Conservation (phyloP, 2,797 vertebrate genomes). For the Melanotaenia nigrans region DNA sequence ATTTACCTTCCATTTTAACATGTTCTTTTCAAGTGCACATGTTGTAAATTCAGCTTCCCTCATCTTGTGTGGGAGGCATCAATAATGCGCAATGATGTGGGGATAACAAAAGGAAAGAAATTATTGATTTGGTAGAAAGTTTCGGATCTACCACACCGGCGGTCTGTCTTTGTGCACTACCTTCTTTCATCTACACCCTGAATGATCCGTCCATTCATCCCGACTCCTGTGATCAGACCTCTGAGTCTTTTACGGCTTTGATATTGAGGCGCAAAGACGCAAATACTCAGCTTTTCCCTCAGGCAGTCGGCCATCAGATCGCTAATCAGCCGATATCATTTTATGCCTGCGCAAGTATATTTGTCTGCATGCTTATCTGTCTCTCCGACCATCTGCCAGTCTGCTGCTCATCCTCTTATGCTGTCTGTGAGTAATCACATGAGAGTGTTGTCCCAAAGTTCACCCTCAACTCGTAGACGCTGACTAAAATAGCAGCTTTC, state of each 20-base stretch:
- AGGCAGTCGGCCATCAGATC: constrained; percentile 32
- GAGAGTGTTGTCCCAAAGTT: constrained; percentile 10
- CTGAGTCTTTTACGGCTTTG: constrained; percentile 54
- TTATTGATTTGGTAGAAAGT: constrained; percentile 60
- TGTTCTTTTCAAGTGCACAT: neutral
- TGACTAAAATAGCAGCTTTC: constrained; percentile 48
- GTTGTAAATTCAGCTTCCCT: neutral
- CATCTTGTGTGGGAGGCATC: constrained; percentile 11
- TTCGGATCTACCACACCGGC: constrained; percentile 39
- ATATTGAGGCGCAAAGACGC: constrained; percentile 28
- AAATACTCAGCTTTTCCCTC: constrained; percentile 4
- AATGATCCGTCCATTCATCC: constrained; percentile 56
- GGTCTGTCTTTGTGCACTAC: constrained; percentile 4
- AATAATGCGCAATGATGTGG: constrained; percentile 16
- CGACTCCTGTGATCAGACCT: constrained; percentile 64
- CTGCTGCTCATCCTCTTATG: constrained; percentile 19
- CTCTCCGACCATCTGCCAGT: constrained; percentile 54
- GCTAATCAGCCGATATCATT: constrained; percentile 47
- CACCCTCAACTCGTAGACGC: constrained; percentile 5
- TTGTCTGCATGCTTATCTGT: constrained; percentile 47
- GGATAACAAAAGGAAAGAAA: constrained; percentile 29
- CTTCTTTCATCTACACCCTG: constrained; percentile 48
- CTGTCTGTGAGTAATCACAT: constrained; percentile 39
- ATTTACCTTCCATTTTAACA: constrained; percentile 10
- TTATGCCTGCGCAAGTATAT: constrained; percentile 20